Base-by-base conservation (phyloP, 1,140 invertebrate genomes). In the Drosophila mojavensis region DNA sequence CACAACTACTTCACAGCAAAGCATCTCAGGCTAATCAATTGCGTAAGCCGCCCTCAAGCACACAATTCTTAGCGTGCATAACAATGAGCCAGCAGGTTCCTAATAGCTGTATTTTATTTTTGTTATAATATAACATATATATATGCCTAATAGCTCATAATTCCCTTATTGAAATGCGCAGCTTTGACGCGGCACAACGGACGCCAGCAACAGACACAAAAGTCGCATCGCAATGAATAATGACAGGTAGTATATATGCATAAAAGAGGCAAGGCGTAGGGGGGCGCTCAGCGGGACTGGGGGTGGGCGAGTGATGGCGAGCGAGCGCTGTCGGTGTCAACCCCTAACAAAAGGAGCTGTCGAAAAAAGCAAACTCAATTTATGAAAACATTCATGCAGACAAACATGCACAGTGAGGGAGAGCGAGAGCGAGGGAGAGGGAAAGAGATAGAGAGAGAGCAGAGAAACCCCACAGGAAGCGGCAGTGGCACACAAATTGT, bases 351-450 rank as follows among this genome's bases (percentile, higher is more conserved):
- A 84, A 80, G 72, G 72, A 64, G 68, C 72, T 72, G 81, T 76
- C 67, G 72, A 82, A 88, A 79, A 88, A 72, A 83, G 79, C 81
- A 86, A 86, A 83, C 79, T 78, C 84, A 88, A 86, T 86, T 83
- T 86, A 79, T 89, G 83, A 86, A 79, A 88, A 81, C 76, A 66
- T 55, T 76, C 71, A 69, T 61, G 59, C 67, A 60, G 77, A 28
- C 15, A 64, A 81, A 60, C 24, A 60, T 51, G 54, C 47, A 59
- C 61, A 64, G 36, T 1, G 36, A 39, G 36, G 2, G 33, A 36
- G 33, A 9, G 33, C 6, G 33, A 10, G 4, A 30, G 28, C 2
- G 4, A 30, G 5, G 4, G 28, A 30, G 28, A 4, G 28, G 0
- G 28, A 24, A 3, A 24, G 20, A 20, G 20, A 64, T 10, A 11